These are phyloP conservation scores for Otolemur crassicaudatus DNA, from an alignment of 2,797 vertebrate species.

Conservation along the genomic window DNA sequence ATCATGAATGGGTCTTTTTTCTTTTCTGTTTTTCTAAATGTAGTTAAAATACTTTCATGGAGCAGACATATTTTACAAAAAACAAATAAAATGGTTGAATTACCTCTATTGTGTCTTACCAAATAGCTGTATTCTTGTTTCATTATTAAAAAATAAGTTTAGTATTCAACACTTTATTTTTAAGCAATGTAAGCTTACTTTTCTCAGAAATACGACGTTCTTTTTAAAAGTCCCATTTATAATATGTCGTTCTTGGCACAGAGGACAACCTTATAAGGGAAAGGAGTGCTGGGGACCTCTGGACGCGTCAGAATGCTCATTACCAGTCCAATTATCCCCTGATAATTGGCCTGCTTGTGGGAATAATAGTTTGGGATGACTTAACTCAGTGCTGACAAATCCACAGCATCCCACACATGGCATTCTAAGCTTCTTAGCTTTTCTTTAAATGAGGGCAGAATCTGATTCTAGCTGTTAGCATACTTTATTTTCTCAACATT, in stretches of 20 bases:
- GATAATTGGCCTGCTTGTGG: slow-evolving; percentile 77
- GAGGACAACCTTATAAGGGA: slow-evolving; percentile 25
- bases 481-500: slow-evolving; percentile 71
- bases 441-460: slow-evolving; percentile 60
- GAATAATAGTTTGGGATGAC: slow-evolving; percentile 71
- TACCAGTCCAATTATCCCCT: slow-evolving; percentile 75
- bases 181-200: slow-evolving; percentile 38
- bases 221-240: slow-evolving; percentile 55
- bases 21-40: slow-evolving; percentile 29
- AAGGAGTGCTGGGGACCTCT: slow-evolving; percentile 50
- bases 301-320: slow-evolving; percentile 66
- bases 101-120: not conserved
- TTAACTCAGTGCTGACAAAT: slow-evolving; percentile 50
- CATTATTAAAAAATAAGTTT: slow-evolving; percentile 55
- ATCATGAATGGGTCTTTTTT: not conserved
- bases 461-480: slow-evolving; percentile 50
- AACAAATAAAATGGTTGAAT: not conserved
- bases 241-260: not conserved
- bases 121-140: slow-evolving; percentile 11
- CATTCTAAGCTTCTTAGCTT: slow-evolving; percentile 75
- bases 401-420: slow-evolving; percentile 63
- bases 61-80: slow-evolving; percentile 34
- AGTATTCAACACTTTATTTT: not conserved
- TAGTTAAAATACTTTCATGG: slow-evolving; percentile 42
- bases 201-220: slow-evolving; percentile 3